These are phyloP conservation scores for Cosmopolites sordidus DNA, from an alignment of 2,888 invertebrate species.

Conservation along the genomic window DNA sequence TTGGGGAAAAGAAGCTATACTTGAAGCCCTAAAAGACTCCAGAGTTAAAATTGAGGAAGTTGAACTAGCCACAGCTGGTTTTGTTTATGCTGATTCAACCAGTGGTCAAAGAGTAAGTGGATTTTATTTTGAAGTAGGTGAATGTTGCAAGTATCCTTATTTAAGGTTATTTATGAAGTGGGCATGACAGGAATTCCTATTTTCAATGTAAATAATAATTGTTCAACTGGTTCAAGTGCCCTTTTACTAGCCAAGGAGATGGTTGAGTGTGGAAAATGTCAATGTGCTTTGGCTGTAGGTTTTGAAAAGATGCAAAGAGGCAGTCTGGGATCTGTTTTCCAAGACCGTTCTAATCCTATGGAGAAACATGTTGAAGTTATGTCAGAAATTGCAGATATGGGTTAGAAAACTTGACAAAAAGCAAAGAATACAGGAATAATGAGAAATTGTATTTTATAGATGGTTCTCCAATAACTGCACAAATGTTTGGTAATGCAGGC, in stretches of 20 bases:
- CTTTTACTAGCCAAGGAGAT: constrained; percentile 86
- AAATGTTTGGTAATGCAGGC: constrained; percentile 95
- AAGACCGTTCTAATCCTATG: constrained; percentile 84
- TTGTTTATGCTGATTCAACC: constrained; percentile 94
- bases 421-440: neutral
- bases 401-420: constrained; percentile 6
- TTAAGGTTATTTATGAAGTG: constrained; percentile 28
- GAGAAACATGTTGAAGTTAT: constrained; percentile 84
- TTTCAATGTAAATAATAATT: constrained; percentile 98
- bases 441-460: constrained; percentile 41
- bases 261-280: constrained; percentile 80
- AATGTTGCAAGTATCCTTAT: neutral
- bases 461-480: constrained; percentile 83
- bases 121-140: neutral
- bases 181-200: constrained; percentile 76
- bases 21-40: constrained; percentile 82
- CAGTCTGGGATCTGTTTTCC: constrained; percentile 69
- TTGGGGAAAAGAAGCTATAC: constrained; percentile 89
- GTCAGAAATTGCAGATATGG: constrained; percentile 74
- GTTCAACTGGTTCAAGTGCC: constrained; percentile 94
- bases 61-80: constrained; percentile 88
- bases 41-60: constrained; percentile 70
- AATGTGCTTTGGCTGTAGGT: constrained; percentile 89
- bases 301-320: constrained; percentile 99
- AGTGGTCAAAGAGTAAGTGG: constrained; percentile 81